These are phyloP conservation scores for Leucozona laternaria DNA, from an alignment of 2,888 invertebrate species.

Conservation along the genomic window DNA sequence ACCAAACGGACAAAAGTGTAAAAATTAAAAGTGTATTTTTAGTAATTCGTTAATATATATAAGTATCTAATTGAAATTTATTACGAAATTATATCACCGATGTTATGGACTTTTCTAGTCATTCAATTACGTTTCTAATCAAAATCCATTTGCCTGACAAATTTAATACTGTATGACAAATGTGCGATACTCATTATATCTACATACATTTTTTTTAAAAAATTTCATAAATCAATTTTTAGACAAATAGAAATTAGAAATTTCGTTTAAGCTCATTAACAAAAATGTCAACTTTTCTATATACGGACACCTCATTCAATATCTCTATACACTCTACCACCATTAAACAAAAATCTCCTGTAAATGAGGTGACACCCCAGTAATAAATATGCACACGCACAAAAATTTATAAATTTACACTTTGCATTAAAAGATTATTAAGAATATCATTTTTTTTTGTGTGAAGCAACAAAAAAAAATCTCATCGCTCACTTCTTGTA, in stretches of 20 bases:
- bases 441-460: constrained; percentile 23
- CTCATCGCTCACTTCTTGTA: constrained; percentile 67
- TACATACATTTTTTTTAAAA: neutral
- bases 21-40: no score
- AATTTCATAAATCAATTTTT: constrained; percentile 55
- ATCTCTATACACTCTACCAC: neutral
- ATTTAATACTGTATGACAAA: neutral
- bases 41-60: neutral
- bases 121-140: constrained; percentile 24
- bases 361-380: constrained; percentile 8
- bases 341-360: neutral
- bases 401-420: constrained; percentile 28
- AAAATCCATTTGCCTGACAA: constrained; percentile 11
- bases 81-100: neutral
- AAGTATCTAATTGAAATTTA: neutral
- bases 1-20: no score
- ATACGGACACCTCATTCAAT: neutral
- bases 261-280: constrained; percentile 21
- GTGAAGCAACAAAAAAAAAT: constrained; percentile 25
- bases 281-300: neutral
- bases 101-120: constrained; percentile 12
- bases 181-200: neutral
- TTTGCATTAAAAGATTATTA: constrained; percentile 38
- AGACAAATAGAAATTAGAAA: constrained; percentile 53
- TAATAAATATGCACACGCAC: constrained; percentile 37